Percentiles rank a stretch among this genome's conserved stretches.
Conservation (phyloP, 2,797 vertebrate species). For the Micropoecilia bifurca region DNA sequence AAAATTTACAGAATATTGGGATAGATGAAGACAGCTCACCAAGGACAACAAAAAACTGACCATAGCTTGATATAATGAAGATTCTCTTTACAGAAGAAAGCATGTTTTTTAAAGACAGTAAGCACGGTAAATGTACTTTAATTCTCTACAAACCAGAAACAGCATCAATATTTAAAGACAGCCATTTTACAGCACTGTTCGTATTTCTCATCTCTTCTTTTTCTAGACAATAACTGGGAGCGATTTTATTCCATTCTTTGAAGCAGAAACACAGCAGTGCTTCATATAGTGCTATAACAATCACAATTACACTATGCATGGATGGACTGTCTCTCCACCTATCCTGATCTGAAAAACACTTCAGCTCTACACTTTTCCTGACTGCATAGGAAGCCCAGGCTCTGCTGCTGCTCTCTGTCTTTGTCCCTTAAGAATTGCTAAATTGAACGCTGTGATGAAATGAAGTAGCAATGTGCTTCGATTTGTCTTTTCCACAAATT, state of each 20-base stretch:
- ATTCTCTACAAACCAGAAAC: neutral
- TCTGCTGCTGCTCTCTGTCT: neutral
- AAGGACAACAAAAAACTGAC: too few relatives aligned
- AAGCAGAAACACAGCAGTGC: too few relatives aligned
- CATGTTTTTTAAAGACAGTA: neutral
- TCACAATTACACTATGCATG: neutral
- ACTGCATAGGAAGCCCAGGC: neutral
- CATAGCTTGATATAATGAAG: too few relatives aligned
- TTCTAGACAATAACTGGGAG: neutral
- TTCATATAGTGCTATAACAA: too few relatives aligned
- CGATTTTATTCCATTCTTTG: neutral
- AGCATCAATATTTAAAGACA: neutral
- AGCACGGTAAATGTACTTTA: neutral
- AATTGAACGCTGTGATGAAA: neutral
- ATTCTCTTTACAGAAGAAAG: neutral
- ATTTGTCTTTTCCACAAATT: neutral
- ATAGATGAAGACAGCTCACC: neutral
- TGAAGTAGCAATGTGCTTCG: neutral
- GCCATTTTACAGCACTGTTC: neutral
- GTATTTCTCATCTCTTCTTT: neutral
- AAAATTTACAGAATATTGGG: neutral
- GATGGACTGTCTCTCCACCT: neutral
- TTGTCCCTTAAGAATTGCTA: neutral
- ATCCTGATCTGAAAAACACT: neutral
- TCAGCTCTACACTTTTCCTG: neutral